phyloP scores from a whole-genome alignment of 1,140 invertebrate species.

The Brachionus plicatilis region DNA sequence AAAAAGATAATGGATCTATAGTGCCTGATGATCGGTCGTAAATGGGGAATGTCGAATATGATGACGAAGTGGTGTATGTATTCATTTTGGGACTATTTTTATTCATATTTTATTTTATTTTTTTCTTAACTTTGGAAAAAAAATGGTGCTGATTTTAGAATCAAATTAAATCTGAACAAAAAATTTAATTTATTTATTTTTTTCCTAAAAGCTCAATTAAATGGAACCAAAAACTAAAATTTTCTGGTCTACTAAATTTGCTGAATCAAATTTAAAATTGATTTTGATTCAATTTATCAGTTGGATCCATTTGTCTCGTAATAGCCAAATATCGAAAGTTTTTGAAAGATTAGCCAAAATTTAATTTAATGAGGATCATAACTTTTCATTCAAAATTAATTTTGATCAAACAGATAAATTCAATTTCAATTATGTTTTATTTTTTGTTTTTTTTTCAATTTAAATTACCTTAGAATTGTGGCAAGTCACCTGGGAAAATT shows the following conservation, averaged over 20 bases:
- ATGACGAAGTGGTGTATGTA: not conserved
- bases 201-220: too few relatives aligned
- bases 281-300: not conserved
- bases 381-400: not conserved
- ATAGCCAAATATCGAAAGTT: too few relatives aligned
- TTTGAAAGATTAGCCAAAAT: too few relatives aligned
- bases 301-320: not conserved
- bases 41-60: not conserved
- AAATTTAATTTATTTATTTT: not conserved
- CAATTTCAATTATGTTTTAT: not conserved
- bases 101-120: constrained; percentile 18
- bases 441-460: not conserved
- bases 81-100: not conserved
- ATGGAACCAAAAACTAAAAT: not conserved
- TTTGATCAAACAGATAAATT: not conserved
- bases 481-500: not conserved
- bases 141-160: not conserved
- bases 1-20: not conserved
- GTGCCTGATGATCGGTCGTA: not conserved
- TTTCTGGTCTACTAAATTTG: not conserved
- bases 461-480: not conserved
- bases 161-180: not conserved
- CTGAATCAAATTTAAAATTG: not conserved
- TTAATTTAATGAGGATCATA: too few relatives aligned
- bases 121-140: not conserved